These are phyloP conservation scores for Stomatorhinus ivindoensis DNA, from an alignment of 2,113 vertebrate genomes.

Conservation along the genomic window DNA sequence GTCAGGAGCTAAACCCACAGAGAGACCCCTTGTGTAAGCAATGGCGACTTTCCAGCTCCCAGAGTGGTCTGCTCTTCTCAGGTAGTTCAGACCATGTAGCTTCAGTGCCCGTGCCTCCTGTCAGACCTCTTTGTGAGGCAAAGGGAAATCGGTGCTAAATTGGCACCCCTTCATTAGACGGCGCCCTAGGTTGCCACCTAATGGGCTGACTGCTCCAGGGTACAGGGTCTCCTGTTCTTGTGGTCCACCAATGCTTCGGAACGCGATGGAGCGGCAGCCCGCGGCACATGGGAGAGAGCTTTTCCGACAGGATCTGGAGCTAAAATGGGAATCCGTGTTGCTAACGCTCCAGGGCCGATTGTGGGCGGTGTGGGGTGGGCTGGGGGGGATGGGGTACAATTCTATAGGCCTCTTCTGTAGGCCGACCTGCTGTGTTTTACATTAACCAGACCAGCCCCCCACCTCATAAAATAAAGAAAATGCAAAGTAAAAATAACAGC, in stretches of 20 bases:
- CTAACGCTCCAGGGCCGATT: background rate
- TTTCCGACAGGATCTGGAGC: background rate
- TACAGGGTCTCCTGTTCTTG: background rate
- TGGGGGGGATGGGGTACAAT: background rate
- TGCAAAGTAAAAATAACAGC: background rate
- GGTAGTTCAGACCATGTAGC: background rate
- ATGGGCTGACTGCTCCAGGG: background rate
- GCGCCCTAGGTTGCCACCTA: background rate
- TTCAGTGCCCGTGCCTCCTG: background rate
- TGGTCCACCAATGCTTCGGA: background rate
- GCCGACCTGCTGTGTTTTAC: background rate
- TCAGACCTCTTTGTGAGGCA: no score
- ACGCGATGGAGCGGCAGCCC: background rate
- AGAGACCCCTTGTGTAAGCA: background rate
- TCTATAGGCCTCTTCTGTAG: background rate
- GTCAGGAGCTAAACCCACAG: background rate
- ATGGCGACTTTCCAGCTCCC: background rate
- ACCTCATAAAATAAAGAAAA: background rate
- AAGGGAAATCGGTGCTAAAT: background rate
- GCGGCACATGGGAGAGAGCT: background rate
- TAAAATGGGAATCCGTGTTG: conserved; percentile 21
- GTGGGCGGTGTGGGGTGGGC: background rate
- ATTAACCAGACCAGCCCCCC: conserved; percentile 13
- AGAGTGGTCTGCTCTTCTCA: background rate
- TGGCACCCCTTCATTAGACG: background rate